Conservation (phyloP, 2,888 invertebrate genomes). For the Liopterus haemorrhoidalis region DNA sequence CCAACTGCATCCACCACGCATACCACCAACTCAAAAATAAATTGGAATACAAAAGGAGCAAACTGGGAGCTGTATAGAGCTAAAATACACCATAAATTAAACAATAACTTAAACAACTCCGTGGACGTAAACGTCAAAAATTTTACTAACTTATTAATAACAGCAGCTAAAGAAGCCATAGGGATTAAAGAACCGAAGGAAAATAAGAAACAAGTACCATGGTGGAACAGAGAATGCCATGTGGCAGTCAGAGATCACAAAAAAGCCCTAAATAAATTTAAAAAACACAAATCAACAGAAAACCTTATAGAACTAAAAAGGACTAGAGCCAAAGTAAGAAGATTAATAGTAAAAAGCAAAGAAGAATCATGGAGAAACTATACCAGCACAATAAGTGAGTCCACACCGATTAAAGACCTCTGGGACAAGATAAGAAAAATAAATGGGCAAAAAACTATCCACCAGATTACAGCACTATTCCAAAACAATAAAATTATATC, state of each 20-base stretch:
- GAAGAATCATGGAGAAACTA: neutral
- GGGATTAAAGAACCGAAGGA: neutral
- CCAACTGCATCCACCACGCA: neutral
- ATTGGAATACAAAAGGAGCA: constrained; percentile 3
- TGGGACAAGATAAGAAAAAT: constrained; percentile 1
- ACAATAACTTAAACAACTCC: neutral
- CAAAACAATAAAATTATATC: too few relatives aligned
- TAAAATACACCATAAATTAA: neutral
- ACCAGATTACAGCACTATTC: too few relatives aligned
- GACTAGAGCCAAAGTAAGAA: constrained; percentile 3
- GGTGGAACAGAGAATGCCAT: neutral
- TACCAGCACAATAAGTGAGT: neutral
- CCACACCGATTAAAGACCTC: constrained; percentile 1
- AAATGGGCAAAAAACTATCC: too few relatives aligned
- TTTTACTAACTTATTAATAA: neutral
- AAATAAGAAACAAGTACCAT: neutral
- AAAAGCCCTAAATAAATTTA: constrained; percentile 1
- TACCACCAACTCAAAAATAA: neutral
- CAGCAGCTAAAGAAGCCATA: constrained; percentile 1
- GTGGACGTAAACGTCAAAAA: too few relatives aligned
- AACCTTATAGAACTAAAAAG: constrained; percentile 3
- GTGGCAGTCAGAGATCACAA: neutral
- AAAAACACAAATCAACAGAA: neutral
- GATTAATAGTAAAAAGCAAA: neutral
- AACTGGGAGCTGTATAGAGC: constrained; percentile 4